Percentiles rank a stretch among this genome's conserved stretches.
phyloP scores from a whole-genome alignment of 2,888 invertebrate species.

The Drosophila merina region DNA sequence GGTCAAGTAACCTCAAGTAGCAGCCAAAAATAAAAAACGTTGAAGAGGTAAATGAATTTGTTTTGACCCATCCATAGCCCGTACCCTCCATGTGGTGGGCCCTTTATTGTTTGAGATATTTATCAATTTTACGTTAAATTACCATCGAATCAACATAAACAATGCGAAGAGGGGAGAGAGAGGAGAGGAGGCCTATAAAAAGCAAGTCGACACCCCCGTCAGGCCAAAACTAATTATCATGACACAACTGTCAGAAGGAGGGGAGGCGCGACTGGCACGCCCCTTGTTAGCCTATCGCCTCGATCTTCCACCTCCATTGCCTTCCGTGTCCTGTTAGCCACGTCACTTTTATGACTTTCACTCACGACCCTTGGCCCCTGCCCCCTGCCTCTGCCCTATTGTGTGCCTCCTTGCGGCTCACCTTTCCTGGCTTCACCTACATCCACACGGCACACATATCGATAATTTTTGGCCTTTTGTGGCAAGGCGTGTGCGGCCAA shows the following conservation, averaged over 20 bases:
- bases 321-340: conserved; percentile 43
- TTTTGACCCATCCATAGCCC: conserved; percentile 29
- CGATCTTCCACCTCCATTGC: conserved; percentile 25
- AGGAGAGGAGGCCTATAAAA: conserved; percentile 58
- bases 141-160: conserved; percentile 78
- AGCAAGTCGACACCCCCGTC: conserved; percentile 57
- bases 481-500: conserved; percentile 68
- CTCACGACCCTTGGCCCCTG: conserved; percentile 30
- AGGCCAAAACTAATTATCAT: conserved; percentile 71
- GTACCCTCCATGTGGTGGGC: conserved; percentile 11
- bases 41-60: conserved; percentile 65
- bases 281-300: conserved; percentile 36
- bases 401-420: conserved; percentile 44
- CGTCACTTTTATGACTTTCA: conserved; percentile 69
- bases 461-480: conserved; percentile 68
- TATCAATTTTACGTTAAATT: conserved; percentile 79
- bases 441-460: conserved; percentile 24
- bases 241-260: conserved; percentile 74
- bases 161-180: conserved; percentile 41
- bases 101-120: conserved; percentile 53
- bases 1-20: conserved; percentile 65
- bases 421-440: conserved; percentile 59
- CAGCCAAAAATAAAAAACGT: conserved; percentile 23
- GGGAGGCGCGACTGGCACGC: conserved; percentile 58
- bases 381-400: conserved; percentile 14